Base-by-base conservation (phyloP, 2,888 invertebrate species). In the Chorisops tibialis region DNA sequence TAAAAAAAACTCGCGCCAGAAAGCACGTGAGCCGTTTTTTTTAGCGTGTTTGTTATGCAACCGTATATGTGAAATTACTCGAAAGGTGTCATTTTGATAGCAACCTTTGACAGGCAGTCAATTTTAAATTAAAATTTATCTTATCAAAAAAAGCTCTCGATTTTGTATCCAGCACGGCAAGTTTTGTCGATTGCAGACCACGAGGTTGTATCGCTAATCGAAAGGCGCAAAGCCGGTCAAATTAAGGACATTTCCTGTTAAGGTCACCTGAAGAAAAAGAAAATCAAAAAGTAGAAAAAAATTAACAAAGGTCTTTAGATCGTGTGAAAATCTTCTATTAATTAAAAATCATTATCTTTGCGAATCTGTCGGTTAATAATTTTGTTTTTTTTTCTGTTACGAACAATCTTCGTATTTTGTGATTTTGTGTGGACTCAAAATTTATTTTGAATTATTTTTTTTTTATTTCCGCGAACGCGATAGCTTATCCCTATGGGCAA, bases 401-500 rank as follows among this genome's bases (percentile, higher is more conserved):
- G n/a, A n/a, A n/a, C n/a, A n/a, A n/a, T n/a, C n/a, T n/a, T n/a
- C n/a, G n/a, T n/a, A n/a, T 30, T 5, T 30, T 30, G 30, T 30
- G 30, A 30, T 30, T 30, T n/a, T n/a, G n/a, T 30, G 30, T 30
- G 30, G 30, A 30, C 30, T 30, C 7, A 30, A 30, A 16, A 16
- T 14, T 41, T 41, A 22, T 48, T 48, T 48, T 48, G 22, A 48
- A 12, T 22, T 11, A 22, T 48, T 19, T 48, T 35, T 30, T 9
- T 18, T 54, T 54, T 45, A 43, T n/a, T 30, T 61, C 39, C 30
- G 37, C 24, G 56, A 22, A 41, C 38, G 18, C n/a, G 61, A 47
- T 61, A 58, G 58, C 22, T 49, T 49, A n/a, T 58, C 61, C 66
- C 71, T 70, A 84, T 84, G 84, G 84, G 84, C 75, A 84, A 83